Percentiles rank a stretch among this genome's conserved stretches.
Conservation (phyloP, 2,888 invertebrate species). For the Stenodera caucasica region DNA sequence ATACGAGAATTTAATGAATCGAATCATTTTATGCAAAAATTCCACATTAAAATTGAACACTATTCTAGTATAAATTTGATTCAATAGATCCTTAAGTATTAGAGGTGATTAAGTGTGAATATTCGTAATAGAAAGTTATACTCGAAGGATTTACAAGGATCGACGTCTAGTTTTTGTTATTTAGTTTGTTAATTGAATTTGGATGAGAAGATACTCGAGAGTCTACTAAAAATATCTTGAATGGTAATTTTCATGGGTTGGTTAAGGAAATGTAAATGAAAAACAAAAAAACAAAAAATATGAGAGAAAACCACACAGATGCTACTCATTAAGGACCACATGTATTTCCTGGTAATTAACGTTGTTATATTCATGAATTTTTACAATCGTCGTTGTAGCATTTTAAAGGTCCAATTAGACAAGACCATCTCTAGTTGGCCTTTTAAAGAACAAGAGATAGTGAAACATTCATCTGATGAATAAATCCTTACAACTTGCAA, state of each 20-base stretch:
- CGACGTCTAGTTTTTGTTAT: background rate
- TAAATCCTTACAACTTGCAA: too few relatives aligned
- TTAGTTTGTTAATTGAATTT: constrained; percentile 4
- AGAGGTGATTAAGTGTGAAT: background rate
- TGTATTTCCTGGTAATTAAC: constrained; percentile 5
- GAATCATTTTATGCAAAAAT: background rate
- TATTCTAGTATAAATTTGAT: background rate
- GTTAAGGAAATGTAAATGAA: background rate
- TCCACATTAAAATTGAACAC: background rate
- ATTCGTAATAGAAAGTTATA: background rate
- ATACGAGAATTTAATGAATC: background rate
- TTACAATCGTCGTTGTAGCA: background rate
- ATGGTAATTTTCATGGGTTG: background rate
- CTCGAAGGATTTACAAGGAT: background rate
- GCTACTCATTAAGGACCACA: constrained; percentile 6
- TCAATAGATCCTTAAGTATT: background rate
- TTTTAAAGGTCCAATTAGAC: background rate
- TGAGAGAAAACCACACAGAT: too few relatives aligned
- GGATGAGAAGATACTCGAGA: constrained; percentile 4
- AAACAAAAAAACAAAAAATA: background rate
- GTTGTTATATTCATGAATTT: constrained; percentile 6
- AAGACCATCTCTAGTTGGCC: background rate
- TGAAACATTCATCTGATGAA: background rate
- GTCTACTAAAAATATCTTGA: constrained; percentile 1
- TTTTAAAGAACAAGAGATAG: background rate